A percentile compares a stretch with the other conserved stretches of the same genome.
Conservation (phyloP, 2,797 vertebrate genomes). For the Clarias laeviceps region DNA sequence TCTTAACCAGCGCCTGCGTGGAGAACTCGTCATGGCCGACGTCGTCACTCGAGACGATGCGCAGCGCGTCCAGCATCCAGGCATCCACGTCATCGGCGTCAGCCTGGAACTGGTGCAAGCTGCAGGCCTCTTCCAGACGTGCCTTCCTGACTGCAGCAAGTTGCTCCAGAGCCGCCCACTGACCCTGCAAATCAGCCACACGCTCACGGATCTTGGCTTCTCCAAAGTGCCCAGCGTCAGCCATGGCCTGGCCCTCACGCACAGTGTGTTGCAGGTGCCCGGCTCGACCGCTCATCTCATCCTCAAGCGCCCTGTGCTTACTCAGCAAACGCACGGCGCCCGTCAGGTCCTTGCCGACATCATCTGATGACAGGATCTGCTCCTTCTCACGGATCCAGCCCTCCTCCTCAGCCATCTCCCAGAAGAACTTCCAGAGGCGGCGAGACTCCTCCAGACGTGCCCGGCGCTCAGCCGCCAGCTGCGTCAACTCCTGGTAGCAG, state of each 20-base stretch:
- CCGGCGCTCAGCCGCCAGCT: slow-evolving; percentile 88
- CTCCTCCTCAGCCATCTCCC: slow-evolving; percentile 99
- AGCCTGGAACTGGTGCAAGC: slow-evolving; percentile 94
- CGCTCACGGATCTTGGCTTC: slow-evolving; percentile 92
- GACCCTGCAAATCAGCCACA: slow-evolving; percentile 85
- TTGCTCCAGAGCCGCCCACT: slow-evolving; percentile 91
- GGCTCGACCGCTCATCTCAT: slow-evolving; percentile 92
- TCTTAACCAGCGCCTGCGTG: slow-evolving; percentile 94
- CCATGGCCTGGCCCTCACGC: slow-evolving; percentile 91
- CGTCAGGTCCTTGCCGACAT: slow-evolving; percentile 93
- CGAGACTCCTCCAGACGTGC: slow-evolving; percentile 93
- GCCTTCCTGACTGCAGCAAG: slow-evolving; percentile 90
- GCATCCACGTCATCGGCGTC: slow-evolving; percentile 94
- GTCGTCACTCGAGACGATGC: slow-evolving; percentile 92
- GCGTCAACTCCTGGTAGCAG: slow-evolving; percentile 94
- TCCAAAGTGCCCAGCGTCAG: slow-evolving; percentile 89
- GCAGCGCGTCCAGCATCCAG: slow-evolving; percentile 95
- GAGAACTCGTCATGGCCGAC: slow-evolving; percentile 97
- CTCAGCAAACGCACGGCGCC: slow-evolving; percentile 89
- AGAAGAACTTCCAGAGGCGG: slow-evolving; percentile 98
- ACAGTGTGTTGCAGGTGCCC: slow-evolving; percentile 90
- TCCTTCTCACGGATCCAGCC: slow-evolving; percentile 98
- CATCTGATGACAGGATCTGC: slow-evolving; percentile 93
- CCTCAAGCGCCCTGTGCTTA: slow-evolving; percentile 94
- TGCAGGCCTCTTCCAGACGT: slow-evolving; percentile 87